A percentile compares a stretch with the other conserved stretches of the same genome.
These are phyloP conservation scores for Drosophila falleni DNA, from an alignment of 2,888 invertebrate genomes.

Conservation along the genomic window DNA sequence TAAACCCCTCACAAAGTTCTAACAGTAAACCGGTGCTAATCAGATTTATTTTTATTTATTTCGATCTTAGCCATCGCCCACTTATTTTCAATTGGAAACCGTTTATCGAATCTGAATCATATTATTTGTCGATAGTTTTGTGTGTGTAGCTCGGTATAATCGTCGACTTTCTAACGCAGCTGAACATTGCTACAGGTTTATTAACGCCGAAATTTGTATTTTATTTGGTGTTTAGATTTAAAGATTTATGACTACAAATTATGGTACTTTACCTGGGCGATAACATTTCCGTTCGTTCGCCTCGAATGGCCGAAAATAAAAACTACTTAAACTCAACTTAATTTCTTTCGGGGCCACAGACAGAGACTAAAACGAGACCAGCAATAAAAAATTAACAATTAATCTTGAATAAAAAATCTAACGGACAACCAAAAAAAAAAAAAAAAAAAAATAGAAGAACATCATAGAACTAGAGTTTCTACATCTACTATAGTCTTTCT, in stretches of 20 bases:
- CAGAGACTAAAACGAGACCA: constrained; percentile 63
- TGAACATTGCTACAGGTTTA: constrained; percentile 44
- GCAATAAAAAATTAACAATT: constrained; percentile 76
- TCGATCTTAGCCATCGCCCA: constrained; percentile 35
- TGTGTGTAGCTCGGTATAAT: constrained; percentile 9
- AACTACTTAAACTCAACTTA: constrained; percentile 73
- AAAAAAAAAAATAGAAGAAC: constrained; percentile 1
- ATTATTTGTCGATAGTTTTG: constrained; percentile 17
- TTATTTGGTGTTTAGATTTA: constrained; percentile 76
- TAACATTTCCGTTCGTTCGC: constrained; percentile 77
- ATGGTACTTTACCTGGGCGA: constrained; percentile 78
- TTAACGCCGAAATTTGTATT: constrained; percentile 60
- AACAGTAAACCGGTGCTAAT: constrained; percentile 15
- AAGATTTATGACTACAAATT: constrained; percentile 82
- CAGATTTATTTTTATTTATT: neutral
- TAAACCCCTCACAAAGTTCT: neutral
- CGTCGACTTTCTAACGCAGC: constrained; percentile 29
- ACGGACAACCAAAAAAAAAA: constrained; percentile 44
- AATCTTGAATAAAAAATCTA: constrained; percentile 76
- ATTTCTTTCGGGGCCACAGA: constrained; percentile 51
- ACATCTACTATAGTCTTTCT: neutral
- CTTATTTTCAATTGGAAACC: constrained; percentile 22
- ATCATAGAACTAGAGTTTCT: constrained; percentile 10
- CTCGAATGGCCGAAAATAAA: constrained; percentile 23
- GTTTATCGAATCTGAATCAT: constrained; percentile 12